phyloP scores from a whole-genome alignment of 2,797 vertebrate species.

The Luscinia luscinia region DNA sequence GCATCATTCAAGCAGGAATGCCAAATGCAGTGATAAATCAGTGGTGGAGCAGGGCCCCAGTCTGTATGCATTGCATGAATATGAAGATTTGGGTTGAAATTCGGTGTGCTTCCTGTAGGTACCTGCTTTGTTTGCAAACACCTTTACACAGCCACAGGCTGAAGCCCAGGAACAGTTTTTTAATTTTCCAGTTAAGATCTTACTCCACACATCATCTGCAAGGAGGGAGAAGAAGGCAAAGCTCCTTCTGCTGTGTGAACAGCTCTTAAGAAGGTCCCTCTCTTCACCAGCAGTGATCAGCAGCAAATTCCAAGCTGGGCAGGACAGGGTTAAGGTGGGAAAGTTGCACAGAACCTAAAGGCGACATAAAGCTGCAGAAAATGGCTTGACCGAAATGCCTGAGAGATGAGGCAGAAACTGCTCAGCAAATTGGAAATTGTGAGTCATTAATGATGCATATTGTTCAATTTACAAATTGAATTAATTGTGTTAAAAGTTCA shows the following conservation, averaged over 20 bases:
- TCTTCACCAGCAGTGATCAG: not conserved
- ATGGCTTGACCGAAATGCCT: not conserved
- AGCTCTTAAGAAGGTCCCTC: not conserved
- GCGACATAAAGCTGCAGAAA: not conserved
- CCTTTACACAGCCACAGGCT: rapidly evolving
- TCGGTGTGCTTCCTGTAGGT: not conserved
- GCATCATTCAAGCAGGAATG: rapidly evolving
- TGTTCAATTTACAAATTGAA: slow-evolving; percentile 63
- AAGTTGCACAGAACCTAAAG: not conserved
- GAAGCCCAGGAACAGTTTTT: not conserved
- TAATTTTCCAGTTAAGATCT: not conserved
- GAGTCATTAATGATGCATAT: slow-evolving; percentile 64
- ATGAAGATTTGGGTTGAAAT: not conserved
- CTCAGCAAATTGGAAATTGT: slow-evolving; percentile 39
- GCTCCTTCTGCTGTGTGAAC: not conserved
- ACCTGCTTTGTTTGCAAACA: not conserved
- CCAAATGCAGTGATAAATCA: not conserved
- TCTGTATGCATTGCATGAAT: rapidly evolving
- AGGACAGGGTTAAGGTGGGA: slow-evolving; percentile 1
- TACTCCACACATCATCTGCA: not conserved
- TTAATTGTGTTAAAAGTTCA: slow-evolving; percentile 66
- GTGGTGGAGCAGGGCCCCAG: not conserved
- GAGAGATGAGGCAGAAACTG: slow-evolving; percentile 14
- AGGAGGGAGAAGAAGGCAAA: not conserved
- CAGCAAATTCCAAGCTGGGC: not conserved